Conservation (phyloP, 2,888 invertebrate species). For the Brachylomia viminalis region DNA sequence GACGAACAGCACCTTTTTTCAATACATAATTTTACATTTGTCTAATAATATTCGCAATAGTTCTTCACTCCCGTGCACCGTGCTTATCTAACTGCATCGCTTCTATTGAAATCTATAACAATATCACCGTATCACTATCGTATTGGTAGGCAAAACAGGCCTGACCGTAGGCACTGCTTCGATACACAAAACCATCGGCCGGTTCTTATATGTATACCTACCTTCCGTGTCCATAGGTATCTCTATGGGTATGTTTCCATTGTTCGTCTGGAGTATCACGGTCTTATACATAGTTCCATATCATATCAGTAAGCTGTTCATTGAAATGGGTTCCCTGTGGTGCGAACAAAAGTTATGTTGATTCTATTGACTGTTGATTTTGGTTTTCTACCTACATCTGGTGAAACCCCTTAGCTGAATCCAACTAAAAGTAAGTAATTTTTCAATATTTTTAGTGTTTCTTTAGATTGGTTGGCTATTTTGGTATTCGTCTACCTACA, state of each 20-base stretch:
- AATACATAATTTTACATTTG: not conserved
- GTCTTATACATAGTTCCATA: conserved; percentile 14
- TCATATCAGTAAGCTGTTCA: conserved; percentile 22
- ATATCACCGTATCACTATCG: conserved; percentile 35
- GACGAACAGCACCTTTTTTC: not conserved
- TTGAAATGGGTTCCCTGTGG: not conserved
- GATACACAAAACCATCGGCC: conserved; percentile 38
- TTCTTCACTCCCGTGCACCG: not conserved
- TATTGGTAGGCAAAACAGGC: conserved; percentile 28
- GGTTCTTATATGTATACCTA: conserved; percentile 15
- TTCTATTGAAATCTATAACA: conserved; percentile 47
- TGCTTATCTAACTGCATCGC: not conserved
- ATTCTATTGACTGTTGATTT: not conserved
- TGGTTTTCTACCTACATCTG: not conserved
- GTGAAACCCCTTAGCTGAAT: not conserved
- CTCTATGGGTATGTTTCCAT: conserved; percentile 16
- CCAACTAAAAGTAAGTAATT: not conserved
- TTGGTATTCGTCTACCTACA: too few relatives aligned
- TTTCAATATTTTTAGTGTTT: too few relatives aligned
- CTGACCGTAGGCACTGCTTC: conserved; percentile 19
- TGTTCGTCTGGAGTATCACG: conserved; percentile 29
- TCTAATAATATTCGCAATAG: not conserved
- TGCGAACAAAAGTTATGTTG: not conserved
- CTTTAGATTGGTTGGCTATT: too few relatives aligned
- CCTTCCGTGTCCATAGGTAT: not conserved